Conservation (phyloP, 2,797 vertebrate genomes). For the Typhlichthys subterraneus region DNA sequence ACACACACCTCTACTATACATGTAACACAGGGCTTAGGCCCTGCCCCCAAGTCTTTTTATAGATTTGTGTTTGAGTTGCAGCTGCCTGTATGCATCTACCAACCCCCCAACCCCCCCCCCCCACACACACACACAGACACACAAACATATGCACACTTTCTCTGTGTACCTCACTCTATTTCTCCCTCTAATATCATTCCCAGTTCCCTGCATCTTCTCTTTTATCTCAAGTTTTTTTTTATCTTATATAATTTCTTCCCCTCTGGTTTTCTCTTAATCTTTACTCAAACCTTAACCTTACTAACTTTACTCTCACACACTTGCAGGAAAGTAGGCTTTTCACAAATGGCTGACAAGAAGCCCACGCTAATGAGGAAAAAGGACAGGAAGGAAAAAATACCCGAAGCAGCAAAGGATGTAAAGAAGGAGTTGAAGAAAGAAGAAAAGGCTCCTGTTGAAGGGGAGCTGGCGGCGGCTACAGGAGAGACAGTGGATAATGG, state of each 20-base stretch:
- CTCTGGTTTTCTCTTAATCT: neutral
- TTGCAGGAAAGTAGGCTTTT: conserved; percentile 15
- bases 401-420: conserved; percentile 26
- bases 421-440: conserved; percentile 29
- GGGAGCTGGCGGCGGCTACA: conserved; percentile 15
- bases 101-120: neutral
- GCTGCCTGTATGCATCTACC: conserved; percentile 55
- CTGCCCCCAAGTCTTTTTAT: conserved; percentile 51
- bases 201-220: neutral
- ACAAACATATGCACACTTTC: neutral
- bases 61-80: conserved; percentile 49
- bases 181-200: neutral
- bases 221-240: neutral
- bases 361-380: conserved; percentile 35
- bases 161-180: neutral
- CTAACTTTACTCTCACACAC: neutral
- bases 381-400: conserved; percentile 43
- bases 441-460: conserved; percentile 18
- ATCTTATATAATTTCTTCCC: neutral
- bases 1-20: conserved; percentile 5
- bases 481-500: conserved; percentile 4
- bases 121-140: neutral
- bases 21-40: neutral
- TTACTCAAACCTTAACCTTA: neutral
- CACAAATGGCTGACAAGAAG: conserved; percentile 69